A percentile compares a stretch with the other conserved stretches of the same genome.
Conservation (phyloP, 2,113 vertebrate genomes). For the Dermatemys mawii region DNA sequence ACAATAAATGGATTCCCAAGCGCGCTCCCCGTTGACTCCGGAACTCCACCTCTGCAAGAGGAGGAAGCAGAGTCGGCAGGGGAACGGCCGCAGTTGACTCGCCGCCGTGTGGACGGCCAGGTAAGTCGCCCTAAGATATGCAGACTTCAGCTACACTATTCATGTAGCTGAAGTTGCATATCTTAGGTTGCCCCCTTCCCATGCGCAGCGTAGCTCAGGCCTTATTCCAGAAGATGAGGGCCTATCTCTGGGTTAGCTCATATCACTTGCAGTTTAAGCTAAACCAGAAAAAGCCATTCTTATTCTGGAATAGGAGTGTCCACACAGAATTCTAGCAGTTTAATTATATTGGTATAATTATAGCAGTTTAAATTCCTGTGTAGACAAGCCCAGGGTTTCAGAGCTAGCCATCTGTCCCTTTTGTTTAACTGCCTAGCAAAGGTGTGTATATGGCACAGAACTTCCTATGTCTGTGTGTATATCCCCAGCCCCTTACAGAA, state of each 20-base stretch:
- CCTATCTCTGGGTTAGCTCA: neutral
- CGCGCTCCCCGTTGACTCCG: too few species aligned
- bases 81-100: too few species aligned
- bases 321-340: slow-evolving; percentile 43
- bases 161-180: too few species aligned
- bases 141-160: too few species aligned
- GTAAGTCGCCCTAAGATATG: too few species aligned
- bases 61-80: too few species aligned
- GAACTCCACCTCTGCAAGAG: too few species aligned
- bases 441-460: slow-evolving; percentile 53
- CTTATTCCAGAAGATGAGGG: neutral
- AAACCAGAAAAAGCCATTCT: slow-evolving; percentile 26
- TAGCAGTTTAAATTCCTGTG: slow-evolving; percentile 59
- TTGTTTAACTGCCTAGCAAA: slow-evolving; percentile 64
- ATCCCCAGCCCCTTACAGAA: neutral
- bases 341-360: slow-evolving; percentile 69
- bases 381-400: slow-evolving; percentile 54
- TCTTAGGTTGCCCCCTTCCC: too few species aligned
- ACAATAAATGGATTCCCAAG: too few species aligned
- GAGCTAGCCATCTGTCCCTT: slow-evolving; percentile 59
- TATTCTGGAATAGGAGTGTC: neutral
- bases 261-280: slow-evolving; percentile 3
- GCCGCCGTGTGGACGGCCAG: too few species aligned
- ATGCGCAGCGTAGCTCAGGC: too few species aligned
- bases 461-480: slow-evolving; percentile 6